A percentile compares a stretch with the other conserved stretches of the same genome.
Evolutionary conservation across 2,113 vertebrate genomes (phyloP).

Genomic region (Mesocricetus auratus): DNA sequence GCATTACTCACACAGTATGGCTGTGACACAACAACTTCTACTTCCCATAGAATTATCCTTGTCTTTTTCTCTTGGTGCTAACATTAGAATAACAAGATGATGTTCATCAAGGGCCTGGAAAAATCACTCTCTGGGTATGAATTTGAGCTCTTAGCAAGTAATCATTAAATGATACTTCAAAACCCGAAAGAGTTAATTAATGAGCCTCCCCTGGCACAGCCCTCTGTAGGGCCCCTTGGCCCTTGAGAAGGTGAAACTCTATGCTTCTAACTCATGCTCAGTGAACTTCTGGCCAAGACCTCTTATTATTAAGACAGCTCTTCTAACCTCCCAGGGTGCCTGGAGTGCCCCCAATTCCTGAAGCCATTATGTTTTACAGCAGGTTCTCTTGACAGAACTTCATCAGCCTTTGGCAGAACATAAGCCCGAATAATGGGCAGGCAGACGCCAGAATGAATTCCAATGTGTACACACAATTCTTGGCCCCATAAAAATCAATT

Average conservation of each 20-base stretch:
- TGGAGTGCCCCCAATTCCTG: conserved; percentile 61
- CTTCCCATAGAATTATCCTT: not conserved
- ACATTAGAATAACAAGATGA: conserved; percentile 33
- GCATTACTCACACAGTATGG: not conserved
- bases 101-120: conserved; percentile 35
- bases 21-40: not conserved
- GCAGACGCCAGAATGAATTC: conserved; percentile 65
- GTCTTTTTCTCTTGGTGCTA: not conserved
- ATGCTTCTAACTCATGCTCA: not conserved
- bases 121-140: conserved; percentile 21
- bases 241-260: conserved; percentile 34
- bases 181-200: conserved; percentile 51
- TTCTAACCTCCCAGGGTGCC: conserved; percentile 61
- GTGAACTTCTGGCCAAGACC: conserved; percentile 1
- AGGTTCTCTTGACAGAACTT: conserved; percentile 59
- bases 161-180: not conserved
- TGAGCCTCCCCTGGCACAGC: not conserved
- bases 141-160: not conserved
- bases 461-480: conserved; percentile 60
- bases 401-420: conserved; percentile 68
- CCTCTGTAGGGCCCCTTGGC: not conserved
- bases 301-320: conserved; percentile 60
- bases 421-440: conserved; percentile 67
- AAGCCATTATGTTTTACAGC: conserved; percentile 52
- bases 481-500: conserved; percentile 75